Base-by-base conservation (phyloP, 2,797 vertebrate genomes). In the Capromys pilorides region DNA sequence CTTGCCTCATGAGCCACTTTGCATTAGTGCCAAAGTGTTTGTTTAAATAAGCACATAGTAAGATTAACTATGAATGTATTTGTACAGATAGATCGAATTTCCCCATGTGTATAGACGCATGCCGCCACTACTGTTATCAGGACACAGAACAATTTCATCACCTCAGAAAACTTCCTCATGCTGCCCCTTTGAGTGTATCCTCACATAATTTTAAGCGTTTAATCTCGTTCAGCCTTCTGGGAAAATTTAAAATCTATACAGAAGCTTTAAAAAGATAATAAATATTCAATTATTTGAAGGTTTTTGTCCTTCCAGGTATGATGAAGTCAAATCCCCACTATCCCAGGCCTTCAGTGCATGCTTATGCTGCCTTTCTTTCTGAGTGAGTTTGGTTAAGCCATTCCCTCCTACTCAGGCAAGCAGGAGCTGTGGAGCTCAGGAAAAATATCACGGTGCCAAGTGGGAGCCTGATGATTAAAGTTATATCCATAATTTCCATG, bases 261-360 rank as follows among this genome's bases (percentile, higher is more conserved):
- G 86, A 95, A 73, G 39, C 66, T 54, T 54, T 39, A 62, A 31
- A 64, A 92, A 54, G 36, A 77, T 39, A 41, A n/a, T 33, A 33
- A 51, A 21, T 89, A 41, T 89, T 88, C 81, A 93, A 9, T 94
- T 66, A 66, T 89, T 90, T 90, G 41, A 73, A 95, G 57, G 26
- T 93, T 39, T 49, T 73, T 49, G 5, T 96, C 66, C 22, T 94
- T 86, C 31, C 49, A 19, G 16, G 5, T 85, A 84, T 8, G 57
- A 81, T 93, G 62, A 67, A 69, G 88, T 88, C 33, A 62, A 54
- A 81, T 88, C 73, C 31, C 66, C 13, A 67, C 7, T 14, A 81
- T 61, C 3, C 36, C 31, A 86, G 54, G 13, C 51, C 51, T 39
- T 88, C 62, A 62, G 16, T 90, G n/a, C 14, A 33, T 49, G 57